Evolutionary conservation across 2,888 invertebrate species (phyloP).

Genomic region (Rhabditophanes sp.): DNA sequence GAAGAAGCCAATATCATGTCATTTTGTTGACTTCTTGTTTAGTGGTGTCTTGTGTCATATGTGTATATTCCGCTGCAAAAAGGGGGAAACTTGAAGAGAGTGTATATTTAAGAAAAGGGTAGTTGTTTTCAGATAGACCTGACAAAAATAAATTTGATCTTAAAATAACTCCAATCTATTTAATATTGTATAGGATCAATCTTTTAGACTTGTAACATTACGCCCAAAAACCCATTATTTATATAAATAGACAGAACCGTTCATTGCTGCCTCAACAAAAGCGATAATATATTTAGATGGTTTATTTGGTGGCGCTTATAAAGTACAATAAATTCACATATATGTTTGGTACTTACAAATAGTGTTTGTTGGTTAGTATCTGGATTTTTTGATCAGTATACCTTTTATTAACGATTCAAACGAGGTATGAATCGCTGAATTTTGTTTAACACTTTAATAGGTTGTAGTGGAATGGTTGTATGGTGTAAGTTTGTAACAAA

Average conservation of each 20-base stretch:
- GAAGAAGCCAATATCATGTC: not conserved
- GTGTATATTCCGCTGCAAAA: not conserved
- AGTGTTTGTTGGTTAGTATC: too few relatives aligned
- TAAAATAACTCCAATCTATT: not conserved
- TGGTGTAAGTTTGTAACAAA: too few relatives aligned
- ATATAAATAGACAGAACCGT: conserved; percentile 1
- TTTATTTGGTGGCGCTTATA: too few relatives aligned
- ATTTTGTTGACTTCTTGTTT: not conserved
- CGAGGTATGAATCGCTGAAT: not conserved
- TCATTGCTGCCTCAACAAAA: too few relatives aligned
- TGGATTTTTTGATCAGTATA: not conserved
- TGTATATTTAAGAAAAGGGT: not conserved
- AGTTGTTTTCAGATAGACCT: not conserved
- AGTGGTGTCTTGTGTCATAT: not conserved
- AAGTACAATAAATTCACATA: too few relatives aligned
- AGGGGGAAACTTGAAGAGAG: not conserved
- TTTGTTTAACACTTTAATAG: not conserved
- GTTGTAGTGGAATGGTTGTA: not conserved
- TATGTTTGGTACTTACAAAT: too few relatives aligned
- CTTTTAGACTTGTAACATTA: too few relatives aligned
- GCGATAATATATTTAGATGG: too few relatives aligned
- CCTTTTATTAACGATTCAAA: not conserved
- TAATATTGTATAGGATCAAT: too few relatives aligned
- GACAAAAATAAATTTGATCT: not conserved
- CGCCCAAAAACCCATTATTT: not conserved